phyloP scores from a whole-genome alignment of 2,888 invertebrate genomes.

The Maniola hyperantus region DNA sequence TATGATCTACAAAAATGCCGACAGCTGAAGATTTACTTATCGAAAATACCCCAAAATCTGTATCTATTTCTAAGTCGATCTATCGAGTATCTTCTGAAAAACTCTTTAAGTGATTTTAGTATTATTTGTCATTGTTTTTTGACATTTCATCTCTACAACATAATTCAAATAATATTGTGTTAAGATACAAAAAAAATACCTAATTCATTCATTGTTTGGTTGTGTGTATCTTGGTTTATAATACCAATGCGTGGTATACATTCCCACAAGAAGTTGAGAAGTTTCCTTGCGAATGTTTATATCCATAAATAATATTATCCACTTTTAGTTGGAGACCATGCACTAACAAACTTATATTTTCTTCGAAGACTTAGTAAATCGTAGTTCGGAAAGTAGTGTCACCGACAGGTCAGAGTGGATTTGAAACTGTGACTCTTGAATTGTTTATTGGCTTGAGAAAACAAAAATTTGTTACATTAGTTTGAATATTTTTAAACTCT shows the following conservation, averaged over 20 bases:
- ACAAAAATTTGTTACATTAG: too few species aligned
- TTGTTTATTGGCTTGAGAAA: not conserved
- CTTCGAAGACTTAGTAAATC: slow-evolving; percentile 23
- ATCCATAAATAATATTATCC: slow-evolving; percentile 37
- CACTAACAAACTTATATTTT: slow-evolving; percentile 27
- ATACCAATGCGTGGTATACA: slow-evolving; percentile 11
- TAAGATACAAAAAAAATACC: too few species aligned
- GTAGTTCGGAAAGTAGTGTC: slow-evolving; percentile 12
- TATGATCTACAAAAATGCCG: too few species aligned
- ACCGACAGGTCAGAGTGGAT: slow-evolving; percentile 17
- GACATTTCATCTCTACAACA: too few species aligned
- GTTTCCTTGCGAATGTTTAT: slow-evolving; percentile 33
- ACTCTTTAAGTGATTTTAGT: too few species aligned
- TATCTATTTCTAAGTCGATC: too few species aligned
- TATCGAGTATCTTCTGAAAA: too few species aligned
- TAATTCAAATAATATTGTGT: too few species aligned
- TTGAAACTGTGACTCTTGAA: not conserved
- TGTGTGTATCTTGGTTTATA: not conserved
- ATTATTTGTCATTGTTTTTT: too few species aligned
- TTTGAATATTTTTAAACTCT: too few species aligned
- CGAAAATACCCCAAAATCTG: too few species aligned
- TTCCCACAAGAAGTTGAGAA: slow-evolving; percentile 23
- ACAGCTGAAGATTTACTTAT: too few species aligned
- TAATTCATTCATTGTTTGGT: not conserved
- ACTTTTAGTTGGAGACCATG: slow-evolving; percentile 21